Evolutionary conservation across 2,113 vertebrate genomes (phyloP), one percentile per base, ranked within the genome.

Genomic region (Plotosus lineatus): DNA sequence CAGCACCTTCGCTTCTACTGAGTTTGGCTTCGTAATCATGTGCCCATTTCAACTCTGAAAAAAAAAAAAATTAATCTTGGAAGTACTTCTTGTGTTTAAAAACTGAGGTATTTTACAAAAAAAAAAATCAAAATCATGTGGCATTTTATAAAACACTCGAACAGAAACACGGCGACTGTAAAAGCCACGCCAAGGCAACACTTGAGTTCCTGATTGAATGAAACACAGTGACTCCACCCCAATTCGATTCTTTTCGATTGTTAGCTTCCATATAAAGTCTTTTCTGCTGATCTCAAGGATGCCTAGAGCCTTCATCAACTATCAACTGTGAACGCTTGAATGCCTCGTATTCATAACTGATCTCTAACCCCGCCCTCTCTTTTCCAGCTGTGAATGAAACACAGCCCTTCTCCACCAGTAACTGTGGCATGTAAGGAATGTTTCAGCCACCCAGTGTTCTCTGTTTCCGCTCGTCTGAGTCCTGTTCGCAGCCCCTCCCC

Each of bases 341-440:
- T 51, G 31, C 28, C 77, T 80, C 84, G 75, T 38, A 65, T 74
- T 75, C 75, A 36, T 33, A 82, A 80, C 11, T 28, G 63, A 75
- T 15, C 28, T 50, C 58, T 17, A 46, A 58, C 55, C 56, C 79
- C 68, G 4, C 63, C 65, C 80, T 80, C 75, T 11, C 76, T 61
- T 83, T 79, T n/a, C 76, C 26, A 65, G 76, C 44, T 53, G 21
- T 53, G 44, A 79, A 28, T 51, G 78, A 79, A 82, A 82, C 53
- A 31, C 68, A 42, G 68, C 19, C 75, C 31, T 65, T 51, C 77
- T 61, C 51, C 36, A 28, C n/a, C 31, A 33, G 53, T 36, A n/a
- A 58, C 85, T 55, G 50, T 23, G 85, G 80, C 75, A 86, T 86
- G 83, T 60, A 8, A 48, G 83, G 83, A 84, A 86, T 85, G 85